These are phyloP conservation scores for Anarhynchus alexandrinus DNA, from an alignment of 2,113 vertebrate species.

Conservation along the genomic window DNA sequence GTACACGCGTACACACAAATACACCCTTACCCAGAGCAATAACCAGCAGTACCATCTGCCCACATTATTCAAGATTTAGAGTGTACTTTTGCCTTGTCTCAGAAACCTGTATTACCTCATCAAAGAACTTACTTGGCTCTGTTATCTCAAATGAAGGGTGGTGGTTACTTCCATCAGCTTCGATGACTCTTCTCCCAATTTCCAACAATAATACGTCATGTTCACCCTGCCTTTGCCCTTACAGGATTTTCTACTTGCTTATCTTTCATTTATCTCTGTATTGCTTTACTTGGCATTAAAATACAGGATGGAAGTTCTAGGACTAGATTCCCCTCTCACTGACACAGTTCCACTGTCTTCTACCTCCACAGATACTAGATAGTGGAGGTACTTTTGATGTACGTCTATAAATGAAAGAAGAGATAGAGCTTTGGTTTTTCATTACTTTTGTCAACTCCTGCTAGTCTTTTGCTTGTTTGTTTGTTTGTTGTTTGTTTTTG, in stretches of 20 bases:
- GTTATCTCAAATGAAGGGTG: slow-evolving; percentile 8
- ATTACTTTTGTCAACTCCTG: background rate
- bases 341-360: background rate
- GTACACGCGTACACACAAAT: background rate
- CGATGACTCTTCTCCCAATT: background rate
- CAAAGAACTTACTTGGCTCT: slow-evolving; percentile 21
- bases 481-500: background rate
- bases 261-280: background rate
- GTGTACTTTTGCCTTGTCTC: background rate
- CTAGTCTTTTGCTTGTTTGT: background rate
- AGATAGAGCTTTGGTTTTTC: background rate
- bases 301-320: background rate
- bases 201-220: background rate
- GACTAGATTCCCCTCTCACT: background rate
- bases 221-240: slow-evolving; percentile 10
- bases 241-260: background rate
- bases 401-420: background rate
- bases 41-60: background rate
- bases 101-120: slow-evolving; percentile 31
- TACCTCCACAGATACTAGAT: background rate
- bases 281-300: slow-evolving; percentile 34
- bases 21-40: background rate
- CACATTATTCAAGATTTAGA: background rate
- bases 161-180: slow-evolving; percentile 24
- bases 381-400: background rate